Percentiles rank a stretch among this genome's conserved stretches.
phyloP scores from a whole-genome alignment of 2,888 invertebrate genomes.

The Halictus ligatus region DNA sequence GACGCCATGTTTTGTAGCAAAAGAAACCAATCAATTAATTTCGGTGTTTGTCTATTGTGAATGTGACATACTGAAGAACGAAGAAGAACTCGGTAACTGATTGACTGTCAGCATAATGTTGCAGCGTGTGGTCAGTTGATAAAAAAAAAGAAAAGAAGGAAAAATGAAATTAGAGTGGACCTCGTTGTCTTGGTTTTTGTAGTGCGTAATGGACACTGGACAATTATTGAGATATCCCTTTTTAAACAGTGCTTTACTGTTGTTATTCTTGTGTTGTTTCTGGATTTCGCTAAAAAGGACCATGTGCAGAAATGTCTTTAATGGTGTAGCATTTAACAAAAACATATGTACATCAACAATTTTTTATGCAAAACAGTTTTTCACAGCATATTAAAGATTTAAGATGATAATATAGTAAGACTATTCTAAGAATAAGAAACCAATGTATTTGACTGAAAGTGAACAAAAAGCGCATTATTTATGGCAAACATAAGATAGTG shows the following conservation, averaged over 20 bases:
- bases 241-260: conserved; percentile 66
- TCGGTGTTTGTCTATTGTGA: conserved; percentile 66
- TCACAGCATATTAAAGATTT: conserved; percentile 66
- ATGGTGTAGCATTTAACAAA: conserved; percentile 62
- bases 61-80: conserved; percentile 61
- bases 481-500: conserved; percentile 36
- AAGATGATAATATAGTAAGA: conserved; percentile 51
- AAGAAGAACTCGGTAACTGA: conserved; percentile 53
- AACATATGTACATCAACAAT: conserved; percentile 60
- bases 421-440: conserved; percentile 58
- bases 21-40: conserved; percentile 57
- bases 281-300: conserved; percentile 63
- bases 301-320: conserved; percentile 59
- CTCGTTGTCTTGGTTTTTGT: conserved; percentile 61
- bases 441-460: conserved; percentile 57
- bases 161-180: conserved; percentile 60
- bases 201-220: conserved; percentile 68
- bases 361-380: conserved; percentile 74
- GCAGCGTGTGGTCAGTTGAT: conserved; percentile 55
- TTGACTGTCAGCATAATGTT: conserved; percentile 51
- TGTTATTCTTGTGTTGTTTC: conserved; percentile 68
- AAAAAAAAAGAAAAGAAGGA: too few relatives aligned
- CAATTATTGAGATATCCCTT: conserved; percentile 49
- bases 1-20: conserved; percentile 57
- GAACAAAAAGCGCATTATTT: conserved; percentile 62